Evolutionary conservation across 2,797 vertebrate species (phyloP), one percentile per base, ranked within the genome.

Genomic region (Peromyscus eremicus): DNA sequence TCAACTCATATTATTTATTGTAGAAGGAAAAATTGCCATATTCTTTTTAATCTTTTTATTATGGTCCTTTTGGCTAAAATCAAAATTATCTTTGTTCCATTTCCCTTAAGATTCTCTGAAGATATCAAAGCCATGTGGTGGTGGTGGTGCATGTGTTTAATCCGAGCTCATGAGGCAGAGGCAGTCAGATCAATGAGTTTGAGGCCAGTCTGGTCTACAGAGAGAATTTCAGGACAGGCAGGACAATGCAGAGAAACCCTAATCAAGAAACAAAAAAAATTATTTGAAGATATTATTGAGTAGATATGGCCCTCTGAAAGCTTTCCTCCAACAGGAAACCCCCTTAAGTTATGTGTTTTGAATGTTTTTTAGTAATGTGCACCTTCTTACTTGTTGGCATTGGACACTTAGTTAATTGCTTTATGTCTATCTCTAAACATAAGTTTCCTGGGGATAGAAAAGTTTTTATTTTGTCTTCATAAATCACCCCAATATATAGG

Each of bases 11-110:
- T 0, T 57, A 17, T 11, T 4, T 3, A 1, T 80, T 76, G 0
- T 1, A 14, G 10, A 52, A 60, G 7, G 27, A 57, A 1, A 66
- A 40, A 2, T 4, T 7, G 0, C 14, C 6, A 1, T 80, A n/a
- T 52, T 55, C 4, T 64, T 32, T 52, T 64, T 75, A 52, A 13
- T 46, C 2, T 49, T 46, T 89, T 52, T 21, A 84, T 17, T 10
- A 3, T 52, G 68, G 34, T 34, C 37, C 27, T 43, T 94, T 71
- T 40, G 43, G 25, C 9, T 40, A 34, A 29, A 14, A 5, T 4
- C 13, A 19, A 29, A 32, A 79, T 89, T 68, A 46, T n/a, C 19
- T 37, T 86, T 27, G 17, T 4, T 6, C 16, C 17, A 62, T 82
- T 95, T 49, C 32, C 27, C 32, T 40, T 25, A 66, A 14, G 19